Evolutionary conservation across 2,797 vertebrate species (phyloP).

Genomic region (Lophius americanus): DNA sequence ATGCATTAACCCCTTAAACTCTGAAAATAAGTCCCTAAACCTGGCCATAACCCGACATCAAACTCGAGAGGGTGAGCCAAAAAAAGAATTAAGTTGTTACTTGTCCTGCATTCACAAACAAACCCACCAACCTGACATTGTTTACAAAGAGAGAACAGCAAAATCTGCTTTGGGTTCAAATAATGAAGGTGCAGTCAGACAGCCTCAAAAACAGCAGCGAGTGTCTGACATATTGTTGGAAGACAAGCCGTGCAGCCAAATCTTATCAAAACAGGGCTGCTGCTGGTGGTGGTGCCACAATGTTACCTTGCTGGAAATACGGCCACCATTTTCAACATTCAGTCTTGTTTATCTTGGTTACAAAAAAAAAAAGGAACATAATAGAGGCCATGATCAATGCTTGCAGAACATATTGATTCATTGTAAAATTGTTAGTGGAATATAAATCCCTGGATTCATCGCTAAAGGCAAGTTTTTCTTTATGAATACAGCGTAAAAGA

Average conservation of each 20-base stretch:
- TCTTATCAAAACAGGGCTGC: slow-evolving; percentile 65
- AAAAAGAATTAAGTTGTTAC: background rate
- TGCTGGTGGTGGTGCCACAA: slow-evolving; percentile 7
- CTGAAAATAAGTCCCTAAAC: too few species aligned
- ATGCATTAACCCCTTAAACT: background rate
- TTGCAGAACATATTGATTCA: background rate
- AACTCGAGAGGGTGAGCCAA: too few species aligned
- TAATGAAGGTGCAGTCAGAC: slow-evolving; percentile 14
- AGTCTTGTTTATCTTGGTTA: background rate
- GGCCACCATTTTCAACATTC: slow-evolving; percentile 15
- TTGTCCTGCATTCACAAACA: background rate
- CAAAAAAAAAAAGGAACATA: slow-evolving; percentile 6
- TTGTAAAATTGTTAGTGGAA: background rate
- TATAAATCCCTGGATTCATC: background rate
- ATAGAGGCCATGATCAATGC: background rate
- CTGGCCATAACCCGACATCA: too few species aligned
- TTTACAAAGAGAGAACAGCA: background rate
- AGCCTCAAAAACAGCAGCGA: slow-evolving; percentile 25
- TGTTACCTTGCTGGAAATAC: slow-evolving; percentile 13
- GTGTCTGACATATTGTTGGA: slow-evolving; percentile 31
- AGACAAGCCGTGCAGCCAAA: slow-evolving; percentile 34
- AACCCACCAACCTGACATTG: background rate
- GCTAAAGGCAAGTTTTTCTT: background rate
- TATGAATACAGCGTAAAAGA: background rate
- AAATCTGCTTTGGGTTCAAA: slow-evolving; percentile 18